Conservation (phyloP, 2,888 invertebrate species). For the Argyra leucocephala region DNA sequence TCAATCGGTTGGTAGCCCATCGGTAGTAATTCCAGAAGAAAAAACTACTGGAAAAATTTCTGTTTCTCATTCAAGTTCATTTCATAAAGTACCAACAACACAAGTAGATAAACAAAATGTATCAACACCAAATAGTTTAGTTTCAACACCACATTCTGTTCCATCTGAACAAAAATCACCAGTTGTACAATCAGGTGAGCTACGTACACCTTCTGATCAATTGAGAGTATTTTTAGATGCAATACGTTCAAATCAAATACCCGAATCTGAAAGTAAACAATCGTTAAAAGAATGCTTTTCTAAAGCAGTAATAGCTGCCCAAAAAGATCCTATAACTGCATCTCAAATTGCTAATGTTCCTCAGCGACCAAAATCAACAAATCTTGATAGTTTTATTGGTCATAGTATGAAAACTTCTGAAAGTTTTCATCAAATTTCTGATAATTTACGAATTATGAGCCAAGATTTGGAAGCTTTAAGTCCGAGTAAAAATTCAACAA, state of each 20-base stretch:
- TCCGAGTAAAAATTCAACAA: constrained; percentile 33
- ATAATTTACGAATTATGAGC: constrained; percentile 42
- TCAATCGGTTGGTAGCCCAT: constrained; percentile 22
- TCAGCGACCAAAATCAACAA: constrained; percentile 16
- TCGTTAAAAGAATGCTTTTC: constrained; percentile 24
- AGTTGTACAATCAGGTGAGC: constrained; percentile 27
- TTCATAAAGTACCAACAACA: constrained; percentile 16
- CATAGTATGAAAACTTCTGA: constrained; percentile 40
- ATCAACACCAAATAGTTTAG: constrained; percentile 23
- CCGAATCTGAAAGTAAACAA: constrained; percentile 35
- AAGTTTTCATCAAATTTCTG: constrained; percentile 42
- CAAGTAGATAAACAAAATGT: constrained; percentile 19
- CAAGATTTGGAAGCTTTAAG: constrained; percentile 41
- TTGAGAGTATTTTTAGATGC: constrained; percentile 41
- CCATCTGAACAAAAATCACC: constrained; percentile 20
- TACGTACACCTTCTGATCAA: constrained; percentile 43
- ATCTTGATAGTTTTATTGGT: constrained; percentile 17
- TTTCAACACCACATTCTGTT: constrained; percentile 16
- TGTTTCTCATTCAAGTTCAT: not conserved
- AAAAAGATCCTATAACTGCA: constrained; percentile 18
- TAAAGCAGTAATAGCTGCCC: constrained; percentile 2
- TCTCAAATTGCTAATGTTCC: constrained; percentile 4
- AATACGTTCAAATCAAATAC: constrained; percentile 42
- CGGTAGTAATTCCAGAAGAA: constrained; percentile 37
- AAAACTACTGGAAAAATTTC: constrained; percentile 28